phyloP scores from a whole-genome alignment of 2,113 vertebrate genomes.

The Datnioides undecimradiatus region DNA sequence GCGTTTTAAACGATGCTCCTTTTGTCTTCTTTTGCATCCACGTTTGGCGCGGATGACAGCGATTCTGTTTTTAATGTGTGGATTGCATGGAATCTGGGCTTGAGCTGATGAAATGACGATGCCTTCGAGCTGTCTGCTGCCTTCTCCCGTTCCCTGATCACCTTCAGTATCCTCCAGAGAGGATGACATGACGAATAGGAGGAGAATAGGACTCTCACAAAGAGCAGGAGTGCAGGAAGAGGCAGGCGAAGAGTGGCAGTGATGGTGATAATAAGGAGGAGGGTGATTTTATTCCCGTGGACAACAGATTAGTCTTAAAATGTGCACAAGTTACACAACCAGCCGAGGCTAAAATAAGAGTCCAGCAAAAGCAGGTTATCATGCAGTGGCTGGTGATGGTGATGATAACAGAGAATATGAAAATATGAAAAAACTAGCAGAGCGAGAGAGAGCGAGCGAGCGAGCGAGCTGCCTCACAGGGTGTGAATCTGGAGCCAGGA shows the following conservation, averaged over 20 bases:
- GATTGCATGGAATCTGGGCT: background rate
- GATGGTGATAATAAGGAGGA: background rate
- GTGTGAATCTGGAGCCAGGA: constrained; percentile 13
- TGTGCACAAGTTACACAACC: background rate
- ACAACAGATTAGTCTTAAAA: constrained; percentile 5
- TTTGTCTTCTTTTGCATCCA: background rate
- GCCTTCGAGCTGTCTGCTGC: background rate
- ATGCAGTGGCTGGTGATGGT: background rate
- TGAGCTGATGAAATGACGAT: background rate
- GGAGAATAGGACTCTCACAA: constrained; percentile 4
- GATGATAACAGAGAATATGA: background rate
- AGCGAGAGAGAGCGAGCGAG: background rate
- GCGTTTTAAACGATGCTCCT: background rate
- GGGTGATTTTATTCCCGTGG: background rate
- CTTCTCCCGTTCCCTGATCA: constrained; percentile 15
- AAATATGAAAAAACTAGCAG: background rate
- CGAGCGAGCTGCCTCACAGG: background rate
- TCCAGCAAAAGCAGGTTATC: background rate
- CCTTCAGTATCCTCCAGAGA: constrained; percentile 22
- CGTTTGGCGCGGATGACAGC: background rate
- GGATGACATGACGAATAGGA: background rate
- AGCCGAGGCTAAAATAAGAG: background rate
- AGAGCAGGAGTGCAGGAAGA: background rate
- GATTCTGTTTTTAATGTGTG: background rate
- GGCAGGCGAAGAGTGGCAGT: constrained; percentile 7